Percentiles rank a stretch among this genome's conserved stretches.
These are phyloP conservation scores for Chalcosyrphus nemorum DNA, from an alignment of 2,888 invertebrate species.

Conservation along the genomic window DNA sequence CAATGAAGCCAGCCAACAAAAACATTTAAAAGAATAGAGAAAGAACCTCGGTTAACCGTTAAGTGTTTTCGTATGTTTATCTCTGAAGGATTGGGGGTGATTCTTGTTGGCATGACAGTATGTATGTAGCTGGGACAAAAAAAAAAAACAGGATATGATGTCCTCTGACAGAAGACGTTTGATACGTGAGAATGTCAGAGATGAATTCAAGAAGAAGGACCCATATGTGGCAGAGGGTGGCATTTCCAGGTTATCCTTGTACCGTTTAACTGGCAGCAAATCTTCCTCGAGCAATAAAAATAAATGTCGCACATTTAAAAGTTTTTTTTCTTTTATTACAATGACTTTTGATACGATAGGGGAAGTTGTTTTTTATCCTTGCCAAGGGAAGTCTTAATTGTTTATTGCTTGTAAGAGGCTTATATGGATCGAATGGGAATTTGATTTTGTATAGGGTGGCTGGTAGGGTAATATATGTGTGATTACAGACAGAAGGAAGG, in stretches of 20 bases:
- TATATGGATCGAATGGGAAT: conserved; percentile 59
- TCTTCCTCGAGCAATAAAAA: conserved; percentile 75
- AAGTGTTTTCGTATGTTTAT: conserved; percentile 68
- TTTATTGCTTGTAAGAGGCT: conserved; percentile 65
- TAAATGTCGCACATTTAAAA: conserved; percentile 76
- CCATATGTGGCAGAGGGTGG: conserved; percentile 23
- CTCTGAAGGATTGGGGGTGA: neutral
- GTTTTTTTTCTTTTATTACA: conserved; percentile 46
- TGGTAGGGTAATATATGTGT: conserved; percentile 9
- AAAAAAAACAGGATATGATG: conserved; percentile 67
- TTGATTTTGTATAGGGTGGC: conserved; percentile 40
- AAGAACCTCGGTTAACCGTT: conserved; percentile 67
- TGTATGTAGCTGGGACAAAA: neutral
- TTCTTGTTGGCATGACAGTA: neutral
- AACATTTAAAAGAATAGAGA: conserved; percentile 50
- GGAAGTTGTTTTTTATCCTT: conserved; percentile 2
- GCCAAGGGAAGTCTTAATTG: conserved; percentile 45
- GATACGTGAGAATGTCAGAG: conserved; percentile 62
- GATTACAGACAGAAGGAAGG: conserved; percentile 31
- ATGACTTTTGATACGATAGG: conserved; percentile 16
- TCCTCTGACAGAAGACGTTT: conserved; percentile 50
- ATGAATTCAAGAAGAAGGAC: conserved; percentile 27
- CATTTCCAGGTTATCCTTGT: conserved; percentile 50
- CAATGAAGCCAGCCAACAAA: conserved; percentile 48
- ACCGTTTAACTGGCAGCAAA: conserved; percentile 73